Conservation (phyloP, 2,888 invertebrate genomes). For the Drosophila meridionalis region DNA sequence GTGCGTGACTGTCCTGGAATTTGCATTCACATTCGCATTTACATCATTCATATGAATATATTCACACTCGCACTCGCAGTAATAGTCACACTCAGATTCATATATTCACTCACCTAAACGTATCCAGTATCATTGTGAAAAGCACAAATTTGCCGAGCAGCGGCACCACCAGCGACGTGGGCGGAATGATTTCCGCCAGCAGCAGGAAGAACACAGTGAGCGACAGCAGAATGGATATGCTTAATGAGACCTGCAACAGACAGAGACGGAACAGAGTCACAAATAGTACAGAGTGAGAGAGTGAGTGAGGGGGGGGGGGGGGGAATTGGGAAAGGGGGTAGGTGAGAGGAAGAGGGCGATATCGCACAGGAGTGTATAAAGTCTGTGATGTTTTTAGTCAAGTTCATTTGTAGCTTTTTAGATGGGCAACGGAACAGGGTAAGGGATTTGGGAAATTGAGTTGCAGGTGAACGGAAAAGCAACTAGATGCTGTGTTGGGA, state of each 20-base stretch:
- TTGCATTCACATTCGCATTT: constrained; percentile 20
- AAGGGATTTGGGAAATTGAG: constrained; percentile 57
- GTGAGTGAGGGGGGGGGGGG: background rate
- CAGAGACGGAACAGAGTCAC: constrained; percentile 71
- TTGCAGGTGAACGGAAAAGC: constrained; percentile 56
- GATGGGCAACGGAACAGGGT: constrained; percentile 39
- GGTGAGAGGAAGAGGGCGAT: background rate
- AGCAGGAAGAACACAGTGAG: constrained; percentile 98
- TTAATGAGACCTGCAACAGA: constrained; percentile 92
- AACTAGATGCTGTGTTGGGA: background rate
- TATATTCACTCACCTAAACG: constrained; percentile 90
- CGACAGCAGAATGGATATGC: constrained; percentile 97
- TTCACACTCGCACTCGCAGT: constrained; percentile 11
- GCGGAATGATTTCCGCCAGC: constrained; percentile 94
- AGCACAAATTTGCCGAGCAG: constrained; percentile 97
- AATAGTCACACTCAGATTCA: constrained; percentile 22
- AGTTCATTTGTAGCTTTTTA: constrained; percentile 48
- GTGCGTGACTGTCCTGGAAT: constrained; percentile 21
- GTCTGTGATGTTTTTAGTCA: constrained; percentile 43
- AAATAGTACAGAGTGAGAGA: background rate
- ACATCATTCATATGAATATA: constrained; percentile 15
- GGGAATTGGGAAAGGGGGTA: background rate
- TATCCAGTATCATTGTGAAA: constrained; percentile 98
- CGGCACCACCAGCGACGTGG: constrained; percentile 96
- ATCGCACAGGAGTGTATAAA: constrained; percentile 11